Base-by-base conservation (phyloP, 2,113 vertebrate species). In the Chionis minor region DNA sequence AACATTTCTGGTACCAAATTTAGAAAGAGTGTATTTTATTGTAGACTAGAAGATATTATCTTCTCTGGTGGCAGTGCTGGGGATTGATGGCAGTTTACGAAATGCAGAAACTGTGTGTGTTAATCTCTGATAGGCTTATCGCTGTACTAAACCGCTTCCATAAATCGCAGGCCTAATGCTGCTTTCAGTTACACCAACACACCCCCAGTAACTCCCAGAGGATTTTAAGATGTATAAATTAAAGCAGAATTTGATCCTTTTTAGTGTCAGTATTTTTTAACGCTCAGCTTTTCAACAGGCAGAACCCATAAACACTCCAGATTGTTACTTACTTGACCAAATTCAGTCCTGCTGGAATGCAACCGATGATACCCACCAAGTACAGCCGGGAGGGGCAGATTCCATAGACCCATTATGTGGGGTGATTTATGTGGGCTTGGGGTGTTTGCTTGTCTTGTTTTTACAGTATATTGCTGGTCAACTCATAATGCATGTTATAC, bases 1-100 rank as follows among this genome's bases (percentile, higher is more conserved):
- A 95, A 91, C 81, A 95, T 95, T 92, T 90, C 89, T 91, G 52
- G 70, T 90, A 86, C 91, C 87, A 87, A 90, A 87, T 97, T 92
- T 92, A 92, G 81, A 92, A 94, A 69, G 40, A 92, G 7, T 59
- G 15, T 72, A 70, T 92, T 92, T 95, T 75, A 85, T 42, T 92
- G 66, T 82, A 89, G 94, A 87, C 3, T 19, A 85, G 91, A 85
- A 91, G 91, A 91, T 94, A 51, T 4, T 90, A 83, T 96, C 84
- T 95, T n/a, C 70, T 85, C 62, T 91, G 74, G 45, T 95, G 74
- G 63, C 87, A 91, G 71, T 55, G 38, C 3, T 26, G 62, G 81
- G 91, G 63, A 92, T 55, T 95, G 78, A 95, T 77, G 75, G 81
- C 74, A 81, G 89, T 77, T 97, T 90, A 75, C 78, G 80, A 88